Evolutionary conservation across 2,797 vertebrate species (phyloP), one percentile per base, ranked within the genome.

Genomic region (Neostethus bicornis): DNA sequence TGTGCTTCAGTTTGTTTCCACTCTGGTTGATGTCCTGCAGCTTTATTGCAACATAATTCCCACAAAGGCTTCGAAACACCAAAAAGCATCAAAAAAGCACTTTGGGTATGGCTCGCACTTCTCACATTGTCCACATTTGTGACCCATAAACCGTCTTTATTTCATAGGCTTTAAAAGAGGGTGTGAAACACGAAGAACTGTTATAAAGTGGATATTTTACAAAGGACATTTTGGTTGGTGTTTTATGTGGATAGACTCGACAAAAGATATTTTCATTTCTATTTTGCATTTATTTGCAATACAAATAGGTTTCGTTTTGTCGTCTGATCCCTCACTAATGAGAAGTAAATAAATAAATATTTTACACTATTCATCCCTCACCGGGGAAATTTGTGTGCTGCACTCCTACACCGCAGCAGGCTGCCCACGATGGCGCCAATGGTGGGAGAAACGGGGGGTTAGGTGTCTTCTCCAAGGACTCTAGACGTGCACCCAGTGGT

Each of bases 1-100:
- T 51, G 34, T 35, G 38, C 48, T 25, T 58, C 37, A 7, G n/a
- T 38, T 44, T 12, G 2, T 70, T 60, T 66, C 44, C 59, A 54
- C 44, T 72, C 65, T 75, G 72, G 68, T 60, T 85, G 76, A 80
- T 78, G 81, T 83, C 75, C 66, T 77, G 41, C 43, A 42, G 76
- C 44, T 81, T 85, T 81, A 81, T 74, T 64, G 52, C 57, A 48
- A 51, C 44, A 77, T 84, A 72, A 85, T 79, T 84, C 77, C 63
- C 62, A 61, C 72, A 74, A 64, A 75, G 74, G 82, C 53, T 77
- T 71, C 64, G 60, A 80, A 71, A 84, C 75, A 71, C 51, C 42
- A 37, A 81, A 80, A 82, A 75, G n/a, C n/a, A n/a, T n/a, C n/a
- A n/a, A 81, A 77, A 66, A 83, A 35, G 42, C 42, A 23, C 46